Conservation (phyloP, 1,140 invertebrate species). For the Drosophila pachea region DNA sequence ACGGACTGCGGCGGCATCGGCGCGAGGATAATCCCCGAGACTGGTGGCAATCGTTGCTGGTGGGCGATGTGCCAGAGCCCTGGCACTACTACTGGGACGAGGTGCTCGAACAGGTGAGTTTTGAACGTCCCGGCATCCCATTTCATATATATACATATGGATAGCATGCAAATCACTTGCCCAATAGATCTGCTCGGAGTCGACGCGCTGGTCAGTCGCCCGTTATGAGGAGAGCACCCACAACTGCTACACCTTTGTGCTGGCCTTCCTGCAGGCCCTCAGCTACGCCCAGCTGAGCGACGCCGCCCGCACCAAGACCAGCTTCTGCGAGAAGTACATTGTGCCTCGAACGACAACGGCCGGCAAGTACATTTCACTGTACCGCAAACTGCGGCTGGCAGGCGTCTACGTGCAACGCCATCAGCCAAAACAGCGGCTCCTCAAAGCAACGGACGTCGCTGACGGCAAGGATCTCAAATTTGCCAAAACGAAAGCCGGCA, state of each 20-base stretch:
- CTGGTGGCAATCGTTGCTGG: slow-evolving; percentile 84
- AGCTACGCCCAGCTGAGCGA: slow-evolving; percentile 82
- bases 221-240: slow-evolving; percentile 86
- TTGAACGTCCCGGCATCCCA: too few relatives aligned
- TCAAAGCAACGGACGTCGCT: slow-evolving; percentile 16
- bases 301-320: slow-evolving; percentile 81
- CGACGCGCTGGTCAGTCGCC: slow-evolving; percentile 83
- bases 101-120: slow-evolving; percentile 82
- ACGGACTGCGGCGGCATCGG: slow-evolving; percentile 81
- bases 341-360: slow-evolving; percentile 86
- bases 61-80: slow-evolving; percentile 83
- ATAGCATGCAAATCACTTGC: slow-evolving; percentile 43
- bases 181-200: slow-evolving; percentile 81
- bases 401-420: slow-evolving; percentile 80
- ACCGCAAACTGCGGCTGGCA: slow-evolving; percentile 82
- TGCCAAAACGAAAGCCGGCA: slow-evolving; percentile 13
- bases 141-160: neutral
- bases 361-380: slow-evolving; percentile 89
- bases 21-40: slow-evolving; percentile 79
- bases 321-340: slow-evolving; percentile 88
- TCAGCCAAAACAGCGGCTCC: slow-evolving; percentile 42
- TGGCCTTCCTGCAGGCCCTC: slow-evolving; percentile 85
- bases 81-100: slow-evolving; percentile 89
- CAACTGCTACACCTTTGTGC: slow-evolving; percentile 90
- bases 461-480: slow-evolving; percentile 31